Evolutionary conservation across 2,113 vertebrate genomes (phyloP).

Genomic region (Oryzias woworae): DNA sequence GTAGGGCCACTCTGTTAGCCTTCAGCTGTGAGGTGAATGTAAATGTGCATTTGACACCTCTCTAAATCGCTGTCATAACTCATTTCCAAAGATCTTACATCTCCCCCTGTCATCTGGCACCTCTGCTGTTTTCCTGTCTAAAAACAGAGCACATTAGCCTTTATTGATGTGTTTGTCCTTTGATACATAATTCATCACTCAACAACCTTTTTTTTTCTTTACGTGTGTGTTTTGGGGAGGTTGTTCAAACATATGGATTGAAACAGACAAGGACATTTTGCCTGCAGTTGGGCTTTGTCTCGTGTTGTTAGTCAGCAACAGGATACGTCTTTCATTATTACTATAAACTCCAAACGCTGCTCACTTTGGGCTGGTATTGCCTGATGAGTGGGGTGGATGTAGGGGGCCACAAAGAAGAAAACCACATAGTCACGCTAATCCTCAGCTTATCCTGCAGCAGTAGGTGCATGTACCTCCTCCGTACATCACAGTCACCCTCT

Average conservation of each 20-base stretch:
- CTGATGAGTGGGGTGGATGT: too few relatives aligned
- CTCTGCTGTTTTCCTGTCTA: slow-evolving; percentile 66
- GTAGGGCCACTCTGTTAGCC: slow-evolving; percentile 56
- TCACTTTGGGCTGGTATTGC: too few relatives aligned
- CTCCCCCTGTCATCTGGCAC: slow-evolving; percentile 65
- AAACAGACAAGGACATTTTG: slow-evolving; percentile 42
- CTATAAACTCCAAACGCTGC: too few relatives aligned
- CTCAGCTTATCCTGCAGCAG: too few relatives aligned
- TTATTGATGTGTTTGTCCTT: slow-evolving; percentile 74
- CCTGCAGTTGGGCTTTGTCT: slow-evolving; percentile 31
- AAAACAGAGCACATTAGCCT: slow-evolving; percentile 68
- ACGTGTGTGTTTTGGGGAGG: slow-evolving; percentile 37
- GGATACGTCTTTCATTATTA: slow-evolving; percentile 22
- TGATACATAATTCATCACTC: slow-evolving; percentile 75
- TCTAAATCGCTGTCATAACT: slow-evolving; percentile 80
- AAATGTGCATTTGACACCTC: slow-evolving; percentile 72
- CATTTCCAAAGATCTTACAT: slow-evolving; percentile 76
- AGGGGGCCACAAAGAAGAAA: too few relatives aligned
- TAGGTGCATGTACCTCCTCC: too few relatives aligned
- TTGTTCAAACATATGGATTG: slow-evolving; percentile 58
- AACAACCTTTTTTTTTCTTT: slow-evolving; percentile 26
- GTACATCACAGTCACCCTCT: too few relatives aligned
- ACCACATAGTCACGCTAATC: too few relatives aligned
- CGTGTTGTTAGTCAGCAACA: slow-evolving; percentile 54
- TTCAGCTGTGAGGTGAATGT: slow-evolving; percentile 71